A percentile compares a stretch with the other conserved stretches of the same genome.
Conservation (phyloP, 1,140 invertebrate genomes). For the Drosophila grimshawi region DNA sequence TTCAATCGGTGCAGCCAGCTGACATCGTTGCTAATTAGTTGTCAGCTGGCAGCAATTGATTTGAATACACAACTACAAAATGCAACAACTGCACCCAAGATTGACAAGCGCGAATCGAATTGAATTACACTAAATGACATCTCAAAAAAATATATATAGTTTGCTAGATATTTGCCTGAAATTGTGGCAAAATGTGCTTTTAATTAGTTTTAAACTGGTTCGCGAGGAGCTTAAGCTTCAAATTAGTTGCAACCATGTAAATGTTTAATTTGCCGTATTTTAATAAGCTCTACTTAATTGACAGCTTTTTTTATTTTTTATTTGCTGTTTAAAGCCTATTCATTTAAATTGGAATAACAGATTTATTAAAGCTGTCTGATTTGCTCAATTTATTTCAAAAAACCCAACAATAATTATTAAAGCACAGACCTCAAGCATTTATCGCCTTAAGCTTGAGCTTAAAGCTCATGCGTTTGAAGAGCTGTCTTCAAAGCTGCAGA, state of each 20-base stretch:
- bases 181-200: neutral
- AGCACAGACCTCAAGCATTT: too few species aligned
- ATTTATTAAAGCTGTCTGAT: too few species aligned
- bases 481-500: too few species aligned
- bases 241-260: neutral
- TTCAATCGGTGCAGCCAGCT: conserved; percentile 66
- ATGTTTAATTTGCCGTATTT: neutral
- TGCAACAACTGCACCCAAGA: conserved; percentile 2
- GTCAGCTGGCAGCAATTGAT: conserved; percentile 44
- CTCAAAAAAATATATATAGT: neutral
- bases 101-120: conserved; percentile 32
- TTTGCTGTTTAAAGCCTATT: neutral
- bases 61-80: conserved; percentile 17
- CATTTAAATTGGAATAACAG: neutral
- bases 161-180: neutral
- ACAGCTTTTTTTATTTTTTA: neutral
- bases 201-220: neutral
- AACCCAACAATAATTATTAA: too few species aligned
- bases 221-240: neutral
- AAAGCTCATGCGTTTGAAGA: neutral
- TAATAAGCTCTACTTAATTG: neutral
- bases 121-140: conserved; percentile 1
- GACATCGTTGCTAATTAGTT: conserved; percentile 69
- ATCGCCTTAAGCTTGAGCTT: neutral
- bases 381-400: too few species aligned